phyloP scores from a whole-genome alignment of 1,140 invertebrate genomes.

The Drosophila nebulosa region DNA sequence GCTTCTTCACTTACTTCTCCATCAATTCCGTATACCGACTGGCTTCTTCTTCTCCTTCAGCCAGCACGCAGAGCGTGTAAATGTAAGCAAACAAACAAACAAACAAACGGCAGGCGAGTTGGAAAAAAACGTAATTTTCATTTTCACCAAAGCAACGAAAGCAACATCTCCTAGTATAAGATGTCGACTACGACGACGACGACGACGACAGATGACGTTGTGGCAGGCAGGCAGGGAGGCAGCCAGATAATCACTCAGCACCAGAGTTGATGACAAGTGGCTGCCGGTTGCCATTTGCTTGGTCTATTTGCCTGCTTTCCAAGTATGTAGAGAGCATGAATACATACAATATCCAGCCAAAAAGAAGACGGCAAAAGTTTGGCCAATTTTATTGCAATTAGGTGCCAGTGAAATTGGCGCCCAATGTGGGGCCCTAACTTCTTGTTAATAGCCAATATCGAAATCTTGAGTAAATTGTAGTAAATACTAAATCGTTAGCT shows the following conservation, averaged over 20 bases:
- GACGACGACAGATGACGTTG: constrained; percentile 6
- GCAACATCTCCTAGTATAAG: neutral
- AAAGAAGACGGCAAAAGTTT: constrained; percentile 10
- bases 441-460: neutral
- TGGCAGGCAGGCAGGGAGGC: constrained; percentile 25
- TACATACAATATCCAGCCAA: constrained; percentile 32
- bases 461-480: too few relatives aligned
- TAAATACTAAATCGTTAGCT: too few relatives aligned
- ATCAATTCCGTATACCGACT: too few relatives aligned
- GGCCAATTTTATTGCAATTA: neutral
- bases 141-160: constrained; percentile 35
- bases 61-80: constrained; percentile 53
- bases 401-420: neutral
- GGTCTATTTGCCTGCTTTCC: constrained; percentile 24
- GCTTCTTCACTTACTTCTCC: neutral
- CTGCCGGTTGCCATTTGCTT: constrained; percentile 38
- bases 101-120: neutral
- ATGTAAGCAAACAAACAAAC: constrained; percentile 56
- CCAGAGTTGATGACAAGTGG: constrained; percentile 56
- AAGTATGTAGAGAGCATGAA: constrained; percentile 26
- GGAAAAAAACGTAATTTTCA: constrained; percentile 65
- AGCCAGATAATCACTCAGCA: constrained; percentile 67
- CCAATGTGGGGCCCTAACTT: constrained; percentile 5
- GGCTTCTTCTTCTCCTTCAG: constrained; percentile 2
- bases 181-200: neutral